Evolutionary conservation across 1,140 invertebrate species (phyloP), one percentile per base, ranked within the genome.

Genomic region (Belonocnema kinseyi): DNA sequence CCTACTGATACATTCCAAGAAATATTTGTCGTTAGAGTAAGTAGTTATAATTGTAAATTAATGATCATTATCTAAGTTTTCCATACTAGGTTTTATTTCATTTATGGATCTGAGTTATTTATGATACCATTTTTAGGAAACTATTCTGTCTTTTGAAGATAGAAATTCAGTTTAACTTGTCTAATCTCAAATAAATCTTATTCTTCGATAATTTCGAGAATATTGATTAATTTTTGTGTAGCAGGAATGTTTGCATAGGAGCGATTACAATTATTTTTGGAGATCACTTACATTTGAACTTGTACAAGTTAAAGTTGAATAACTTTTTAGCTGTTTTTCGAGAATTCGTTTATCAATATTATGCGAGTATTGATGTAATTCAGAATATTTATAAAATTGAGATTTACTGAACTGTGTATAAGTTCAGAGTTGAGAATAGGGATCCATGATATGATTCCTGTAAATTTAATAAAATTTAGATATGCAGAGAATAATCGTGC

Each of bases 1-100:
- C 53, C 53, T 54, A 54, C 53, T 54, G 53, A 54, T 54, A 54
- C 53, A 54, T 54, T 54, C 53, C 53, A 54, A 54, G 17, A 54
- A 54, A 53, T 54, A 54, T n/a, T 54, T 19, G 17, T 10, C 53
- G 53, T n/a, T 54, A 54, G 53, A 54, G 16, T 54, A 17, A 54
- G 53, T 54, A 54, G 17, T 16, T 53, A 16, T 14, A 53, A n/a
- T 14, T 16, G n/a, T 53, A 14, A 53, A 53, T 53, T 53, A 53
- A 12, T 53, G n/a, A 53, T 17, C 7, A 16, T 16, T 3, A 16
- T 53, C 17, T 54, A 19, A 54, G 10, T 54, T 54, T 54, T 16
- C 17, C n/a, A 54, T 17, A 54, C 53, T 17, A 17, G 53, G n/a
- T 4, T 54, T 54, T 54, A 17, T 17, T 54, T 54, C 17, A 2